Base-by-base conservation (phyloP, 2,113 vertebrate species). In the Cyanoramphus novaezelandiae region DNA sequence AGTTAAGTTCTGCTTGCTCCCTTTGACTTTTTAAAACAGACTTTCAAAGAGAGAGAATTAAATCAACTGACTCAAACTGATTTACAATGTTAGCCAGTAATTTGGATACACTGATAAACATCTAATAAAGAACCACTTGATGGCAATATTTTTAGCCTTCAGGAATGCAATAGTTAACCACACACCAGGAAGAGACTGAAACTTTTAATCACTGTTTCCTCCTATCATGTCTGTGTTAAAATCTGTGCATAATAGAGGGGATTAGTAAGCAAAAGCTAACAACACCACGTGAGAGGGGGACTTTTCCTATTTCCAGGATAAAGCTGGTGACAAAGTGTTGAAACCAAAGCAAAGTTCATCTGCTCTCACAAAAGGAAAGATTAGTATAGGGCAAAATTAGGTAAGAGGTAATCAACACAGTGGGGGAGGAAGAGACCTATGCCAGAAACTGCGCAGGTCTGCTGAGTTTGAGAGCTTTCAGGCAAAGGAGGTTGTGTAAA, bases 151-250 rank as follows among this genome's bases (percentile, higher is more conserved):
- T 75, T 46, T 29, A 71, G n/a, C 53, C 25, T 64, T 79, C 67
- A 19, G 17, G 19, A 20, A 72, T 68, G 39, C 52, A 75, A 21
- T 47, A 88, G 44, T 67, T 93, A 90, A 84, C 70, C 46, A 90
- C 31, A 50, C 28, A 92, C 28, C n/a, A 88, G 70, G 72, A 94
- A 83, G 20, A 46, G 35, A 76, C 31, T 19, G 28, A 82, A 60
- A 90, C 6, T 84, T 93, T 87, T 76, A 75, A 79, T 82, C 31
- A 25, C 35, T 55, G 50, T 47, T 95, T 94, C 92, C 65, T 85
- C 52, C 47, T 85, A 55, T 55, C 33, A 33, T 0, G 0, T n/a
- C 70, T 50, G 8, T 63, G 39, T 59, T 81, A 67, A 81, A 91
- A 46, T 29, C 50, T 62, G 28, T 35, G 70, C 72, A 84, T 78